Conservation (phyloP, 2,113 vertebrate genomes). For the Chroicocephalus ridibundus region DNA sequence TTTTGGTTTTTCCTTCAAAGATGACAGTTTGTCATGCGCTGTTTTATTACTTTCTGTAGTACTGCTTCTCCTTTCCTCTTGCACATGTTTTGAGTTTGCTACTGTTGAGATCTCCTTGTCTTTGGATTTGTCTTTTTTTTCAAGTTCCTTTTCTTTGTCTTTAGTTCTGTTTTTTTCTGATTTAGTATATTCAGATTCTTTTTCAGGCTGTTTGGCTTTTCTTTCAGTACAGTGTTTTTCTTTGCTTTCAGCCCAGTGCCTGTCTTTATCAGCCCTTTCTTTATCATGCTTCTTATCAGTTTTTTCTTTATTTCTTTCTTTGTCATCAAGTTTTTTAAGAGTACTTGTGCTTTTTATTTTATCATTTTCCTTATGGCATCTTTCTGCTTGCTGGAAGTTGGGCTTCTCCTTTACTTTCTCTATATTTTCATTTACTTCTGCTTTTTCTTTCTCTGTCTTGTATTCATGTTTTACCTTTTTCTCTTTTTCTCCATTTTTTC, state of each 20-base stretch:
- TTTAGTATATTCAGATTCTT: slow-evolving; percentile 81
- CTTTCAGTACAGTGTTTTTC: slow-evolving; percentile 84
- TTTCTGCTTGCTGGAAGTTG: slow-evolving; percentile 80
- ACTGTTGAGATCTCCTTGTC: slow-evolving; percentile 69
- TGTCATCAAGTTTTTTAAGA: slow-evolving; percentile 87
- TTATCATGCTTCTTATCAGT: slow-evolving; percentile 87
- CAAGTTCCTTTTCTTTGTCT: slow-evolving; percentile 86
- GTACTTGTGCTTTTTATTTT: slow-evolving; percentile 78
- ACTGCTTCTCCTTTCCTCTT: slow-evolving; percentile 86
- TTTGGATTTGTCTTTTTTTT: slow-evolving; percentile 85
- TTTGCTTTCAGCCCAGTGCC: slow-evolving; percentile 78
- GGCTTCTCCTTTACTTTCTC: slow-evolving; percentile 85
- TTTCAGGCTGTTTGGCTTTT: slow-evolving; percentile 86
- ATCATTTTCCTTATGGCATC: slow-evolving; percentile 88
- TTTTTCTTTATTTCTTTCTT: slow-evolving; percentile 90
- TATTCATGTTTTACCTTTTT: slow-evolving; percentile 89
- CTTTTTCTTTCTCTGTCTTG: slow-evolving; percentile 81
- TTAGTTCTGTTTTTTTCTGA: slow-evolving; percentile 84
- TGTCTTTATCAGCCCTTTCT: slow-evolving; percentile 87
- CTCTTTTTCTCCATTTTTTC: slow-evolving; percentile 88
- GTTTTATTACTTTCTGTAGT: slow-evolving; percentile 78
- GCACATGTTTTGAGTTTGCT: slow-evolving; percentile 77
- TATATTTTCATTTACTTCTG: slow-evolving; percentile 79
- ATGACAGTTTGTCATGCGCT: slow-evolving; percentile 74
- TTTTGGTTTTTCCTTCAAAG: slow-evolving; percentile 85